Base-by-base conservation (phyloP, 2,888 invertebrate species). In the Pandemis corylana region DNA sequence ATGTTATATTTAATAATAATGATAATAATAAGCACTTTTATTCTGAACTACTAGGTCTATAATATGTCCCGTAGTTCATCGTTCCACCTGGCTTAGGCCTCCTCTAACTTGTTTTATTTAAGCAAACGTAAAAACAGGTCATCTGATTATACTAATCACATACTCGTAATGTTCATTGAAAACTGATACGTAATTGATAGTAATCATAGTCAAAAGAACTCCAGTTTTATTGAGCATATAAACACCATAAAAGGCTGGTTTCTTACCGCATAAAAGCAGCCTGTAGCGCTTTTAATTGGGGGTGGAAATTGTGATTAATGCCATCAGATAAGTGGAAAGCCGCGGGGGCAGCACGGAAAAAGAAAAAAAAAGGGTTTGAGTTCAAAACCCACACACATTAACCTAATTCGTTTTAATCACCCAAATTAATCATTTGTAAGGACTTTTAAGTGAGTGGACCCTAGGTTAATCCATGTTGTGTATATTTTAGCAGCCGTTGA, bases 351-450 rank as follows among this genome's bases (percentile, higher is more conserved):
- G 87, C 92, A 91, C 90, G 91, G 85, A 89, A 79, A 82, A 87
- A 36, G 28, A 36, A 85, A 89, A 79, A 88, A 81, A 83, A 80
- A 77, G 84, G 84, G 87, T 87, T 88, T 84, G 87, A 81, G 86
- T 86, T 87, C 83, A 86, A 89, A 91, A 90, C 87, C 87, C 90
- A 89, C 89, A 90, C 89, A 93, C 91, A 94, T 94, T 94, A 94
- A 94, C 94, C 94, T 93, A 93, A 93, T 94, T 94, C 88, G 89
- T 91, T 92, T 91, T 92, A 93, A 94, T 93, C 92, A 90, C 88
- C 85, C 87, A 85, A 89, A 90, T 91, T 91, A 92, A 93, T 93
- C 92, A 92, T 92, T 92, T 85, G 86, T 89, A 87, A 92, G 87
- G 87, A 90, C 86, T 88, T 87, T 85, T 83, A 83, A 86, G 86